phyloP scores from a whole-genome alignment of 1,140 invertebrate genomes.

The Daktulosphaira vitifoliae region DNA sequence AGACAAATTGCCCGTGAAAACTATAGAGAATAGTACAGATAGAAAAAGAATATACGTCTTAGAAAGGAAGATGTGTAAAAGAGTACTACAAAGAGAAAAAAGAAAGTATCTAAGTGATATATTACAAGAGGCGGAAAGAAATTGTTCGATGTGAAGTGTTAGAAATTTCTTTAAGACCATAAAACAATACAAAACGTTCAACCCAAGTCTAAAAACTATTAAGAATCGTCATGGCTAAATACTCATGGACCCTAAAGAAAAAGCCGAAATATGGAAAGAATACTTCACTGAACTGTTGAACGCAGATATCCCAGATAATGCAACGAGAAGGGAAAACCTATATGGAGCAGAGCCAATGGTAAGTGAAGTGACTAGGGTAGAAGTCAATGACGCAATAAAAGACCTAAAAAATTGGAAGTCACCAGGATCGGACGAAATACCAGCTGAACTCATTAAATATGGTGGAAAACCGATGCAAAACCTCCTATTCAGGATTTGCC shows the following conservation, averaged over 20 bases:
- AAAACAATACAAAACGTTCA: slow-evolving; percentile 9
- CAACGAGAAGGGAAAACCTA: not conserved
- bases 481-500: not conserved
- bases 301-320: not conserved
- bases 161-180: not conserved
- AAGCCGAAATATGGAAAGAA: slow-evolving; percentile 3
- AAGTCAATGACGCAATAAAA: slow-evolving; percentile 30
- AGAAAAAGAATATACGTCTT: slow-evolving; percentile 5
- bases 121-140: slow-evolving; percentile 6
- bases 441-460: slow-evolving; percentile 38
- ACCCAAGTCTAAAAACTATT: slow-evolving; percentile 9
- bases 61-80: slow-evolving; percentile 4
- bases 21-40: slow-evolving; percentile 31
- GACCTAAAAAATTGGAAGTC: slow-evolving; percentile 36
- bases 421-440: slow-evolving; percentile 37
- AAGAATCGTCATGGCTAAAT: not conserved
- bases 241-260: slow-evolving; percentile 9
- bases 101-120: slow-evolving; percentile 12
- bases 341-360: slow-evolving; percentile 1
- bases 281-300: slow-evolving; percentile 10
- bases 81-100: slow-evolving; percentile 2
- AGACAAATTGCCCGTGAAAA: slow-evolving; percentile 39
- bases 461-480: not conserved
- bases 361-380: not conserved
- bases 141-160: not conserved